Evolutionary conservation across 2,888 invertebrate species (phyloP).

Genomic region (Anorthoa munda): DNA sequence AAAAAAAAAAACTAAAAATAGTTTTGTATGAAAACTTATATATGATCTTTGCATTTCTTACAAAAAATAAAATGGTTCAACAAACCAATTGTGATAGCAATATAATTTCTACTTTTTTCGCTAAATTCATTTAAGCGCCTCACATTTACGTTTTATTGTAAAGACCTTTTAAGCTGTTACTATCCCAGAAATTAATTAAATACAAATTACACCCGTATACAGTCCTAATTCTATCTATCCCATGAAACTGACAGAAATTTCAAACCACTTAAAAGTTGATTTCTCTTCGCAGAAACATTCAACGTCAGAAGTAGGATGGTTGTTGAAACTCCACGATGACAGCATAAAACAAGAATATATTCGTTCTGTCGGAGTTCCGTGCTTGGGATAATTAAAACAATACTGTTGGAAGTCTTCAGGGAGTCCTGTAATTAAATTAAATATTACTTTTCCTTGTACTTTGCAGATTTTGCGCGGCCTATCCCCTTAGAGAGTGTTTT

Average conservation of each 20-base stretch:
- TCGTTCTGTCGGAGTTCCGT: constrained; percentile 2
- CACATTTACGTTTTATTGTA: not conserved
- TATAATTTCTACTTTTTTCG: not conserved
- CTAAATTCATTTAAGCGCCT: not conserved
- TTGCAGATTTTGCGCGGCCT: not conserved
- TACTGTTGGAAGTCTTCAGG: constrained; percentile 13
- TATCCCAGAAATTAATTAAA: not conserved
- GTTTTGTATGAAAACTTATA: no score
- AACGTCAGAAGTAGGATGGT: constrained; percentile 9
- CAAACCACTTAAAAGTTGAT: constrained; percentile 37
- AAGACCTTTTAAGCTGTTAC: no score
- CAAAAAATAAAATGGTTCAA: no score
- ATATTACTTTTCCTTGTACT: constrained; percentile 10
- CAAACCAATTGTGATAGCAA: no score
- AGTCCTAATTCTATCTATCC: no score
- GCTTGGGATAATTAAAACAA: constrained; percentile 36
- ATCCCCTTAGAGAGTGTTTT: not conserved
- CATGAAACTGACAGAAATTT: constrained; percentile 13
- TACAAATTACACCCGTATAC: not conserved
- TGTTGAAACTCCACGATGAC: constrained; percentile 7
- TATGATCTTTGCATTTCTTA: no score
- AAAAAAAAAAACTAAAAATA: no score
- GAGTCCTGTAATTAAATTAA: constrained; percentile 32
- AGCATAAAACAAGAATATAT: constrained; percentile 21
- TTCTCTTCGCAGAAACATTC: not conserved